Conservation (phyloP, 1,140 invertebrate species). For the Platorchestia sp. region DNA sequence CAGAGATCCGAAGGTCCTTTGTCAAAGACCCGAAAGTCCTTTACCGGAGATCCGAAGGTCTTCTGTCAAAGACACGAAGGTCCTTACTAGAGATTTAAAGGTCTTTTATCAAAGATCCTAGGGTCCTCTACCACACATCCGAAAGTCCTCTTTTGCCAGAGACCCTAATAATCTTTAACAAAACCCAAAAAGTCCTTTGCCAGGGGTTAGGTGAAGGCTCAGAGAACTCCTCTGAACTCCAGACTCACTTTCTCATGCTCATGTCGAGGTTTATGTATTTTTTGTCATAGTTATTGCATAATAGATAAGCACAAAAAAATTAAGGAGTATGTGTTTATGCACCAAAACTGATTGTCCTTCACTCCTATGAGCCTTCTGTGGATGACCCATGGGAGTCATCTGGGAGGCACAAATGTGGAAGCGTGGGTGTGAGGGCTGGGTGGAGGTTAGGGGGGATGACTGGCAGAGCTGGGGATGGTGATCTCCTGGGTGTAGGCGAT, state of each 20-base stretch:
- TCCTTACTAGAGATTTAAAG: background rate
- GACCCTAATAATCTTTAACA: background rate
- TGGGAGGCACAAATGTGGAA: conserved; percentile 64
- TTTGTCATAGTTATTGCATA: background rate
- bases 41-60: background rate
- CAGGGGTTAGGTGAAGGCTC: background rate
- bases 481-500: conserved; percentile 55
- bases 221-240: background rate
- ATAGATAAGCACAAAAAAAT: background rate
- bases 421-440: conserved; percentile 60
- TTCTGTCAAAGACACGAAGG: background rate
- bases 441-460: conserved; percentile 66
- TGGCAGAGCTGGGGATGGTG: conserved; percentile 63
- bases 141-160: background rate
- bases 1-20: background rate
- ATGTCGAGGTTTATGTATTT: background rate
- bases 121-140: background rate
- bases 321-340: background rate
- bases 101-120: background rate
- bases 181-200: background rate
- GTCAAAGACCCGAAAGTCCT: background rate
- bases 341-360: background rate
- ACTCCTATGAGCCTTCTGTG: background rate
- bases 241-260: background rate
- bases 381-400: conserved; percentile 48